Evolutionary conservation across 2,113 vertebrate species (phyloP).

Genomic region (Hemiscyllium ocellatum): DNA sequence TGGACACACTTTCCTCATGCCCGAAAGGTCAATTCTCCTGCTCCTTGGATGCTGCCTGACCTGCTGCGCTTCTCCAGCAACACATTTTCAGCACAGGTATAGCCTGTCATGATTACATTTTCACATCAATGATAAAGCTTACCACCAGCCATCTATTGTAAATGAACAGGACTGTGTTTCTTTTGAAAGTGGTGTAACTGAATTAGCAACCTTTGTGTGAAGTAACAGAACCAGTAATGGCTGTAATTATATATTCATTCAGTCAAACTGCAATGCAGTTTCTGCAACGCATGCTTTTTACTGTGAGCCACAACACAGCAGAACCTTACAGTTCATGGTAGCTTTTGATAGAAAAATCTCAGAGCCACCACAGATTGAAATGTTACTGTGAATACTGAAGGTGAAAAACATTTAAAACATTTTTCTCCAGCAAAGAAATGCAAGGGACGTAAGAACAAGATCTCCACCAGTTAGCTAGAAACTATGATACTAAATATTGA

Average conservation of each 20-base stretch:
- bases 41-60: too few relatives aligned
- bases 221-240: not conserved
- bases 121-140: not conserved
- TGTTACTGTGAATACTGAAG: not conserved
- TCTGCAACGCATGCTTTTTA: not conserved
- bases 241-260: not conserved
- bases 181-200: not conserved
- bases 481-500: not conserved
- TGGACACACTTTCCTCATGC: too few relatives aligned
- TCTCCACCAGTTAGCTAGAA: not conserved
- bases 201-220: not conserved
- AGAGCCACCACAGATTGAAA: not conserved
- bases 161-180: not conserved
- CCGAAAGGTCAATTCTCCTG: too few relatives aligned
- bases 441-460: not conserved
- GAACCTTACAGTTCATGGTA: not conserved
- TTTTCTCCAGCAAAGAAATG: not conserved
- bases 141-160: not conserved
- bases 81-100: too few relatives aligned
- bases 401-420: not conserved
- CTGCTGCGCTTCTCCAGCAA: too few relatives aligned
- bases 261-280: not conserved
- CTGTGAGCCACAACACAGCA: not conserved
- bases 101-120: not conserved
- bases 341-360: not conserved